phyloP scores from a whole-genome alignment of 2,888 invertebrate species.

The Drosophila kuntzei region DNA sequence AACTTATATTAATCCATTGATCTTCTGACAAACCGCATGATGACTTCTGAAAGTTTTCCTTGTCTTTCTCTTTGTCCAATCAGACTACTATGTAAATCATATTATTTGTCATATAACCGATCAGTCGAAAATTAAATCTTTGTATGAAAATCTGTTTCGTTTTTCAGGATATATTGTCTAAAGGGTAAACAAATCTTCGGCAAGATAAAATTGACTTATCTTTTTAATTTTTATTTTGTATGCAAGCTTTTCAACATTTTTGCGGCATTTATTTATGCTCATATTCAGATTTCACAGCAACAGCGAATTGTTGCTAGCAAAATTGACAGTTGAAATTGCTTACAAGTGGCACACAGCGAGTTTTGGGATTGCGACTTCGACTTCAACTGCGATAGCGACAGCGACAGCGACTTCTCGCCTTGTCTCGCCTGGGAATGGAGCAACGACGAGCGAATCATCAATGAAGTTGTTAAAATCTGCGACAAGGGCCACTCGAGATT shows the following conservation, averaged over 20 bases:
- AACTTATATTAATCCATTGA: no score
- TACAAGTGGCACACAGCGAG: conserved; percentile 67
- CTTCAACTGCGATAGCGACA: no score
- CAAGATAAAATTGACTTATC: background rate
- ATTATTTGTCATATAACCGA: no score
- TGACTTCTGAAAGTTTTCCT: no score
- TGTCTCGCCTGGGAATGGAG: conserved; percentile 14
- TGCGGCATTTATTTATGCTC: conserved; percentile 44
- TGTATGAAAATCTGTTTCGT: no score
- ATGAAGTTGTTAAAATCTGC: conserved; percentile 75
- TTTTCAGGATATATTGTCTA: no score
- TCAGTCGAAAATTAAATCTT: no score
- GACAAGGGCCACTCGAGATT: conserved; percentile 75
- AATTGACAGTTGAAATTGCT: conserved; percentile 73
- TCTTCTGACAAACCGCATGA: no score
- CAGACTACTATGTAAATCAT: no score
- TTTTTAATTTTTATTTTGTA: conserved; percentile 13
- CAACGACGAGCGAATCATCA: conserved; percentile 43
- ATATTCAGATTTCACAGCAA: conserved; percentile 68
- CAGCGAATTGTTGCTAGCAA: conserved; percentile 46
- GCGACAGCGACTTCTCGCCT: background rate
- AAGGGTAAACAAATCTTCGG: background rate
- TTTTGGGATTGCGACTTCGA: conserved; percentile 3
- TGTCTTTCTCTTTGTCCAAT: no score
- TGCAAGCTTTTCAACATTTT: conserved; percentile 29